Evolutionary conservation across 2,888 invertebrate genomes (phyloP).

Genomic region (Clanis bilineata): DNA sequence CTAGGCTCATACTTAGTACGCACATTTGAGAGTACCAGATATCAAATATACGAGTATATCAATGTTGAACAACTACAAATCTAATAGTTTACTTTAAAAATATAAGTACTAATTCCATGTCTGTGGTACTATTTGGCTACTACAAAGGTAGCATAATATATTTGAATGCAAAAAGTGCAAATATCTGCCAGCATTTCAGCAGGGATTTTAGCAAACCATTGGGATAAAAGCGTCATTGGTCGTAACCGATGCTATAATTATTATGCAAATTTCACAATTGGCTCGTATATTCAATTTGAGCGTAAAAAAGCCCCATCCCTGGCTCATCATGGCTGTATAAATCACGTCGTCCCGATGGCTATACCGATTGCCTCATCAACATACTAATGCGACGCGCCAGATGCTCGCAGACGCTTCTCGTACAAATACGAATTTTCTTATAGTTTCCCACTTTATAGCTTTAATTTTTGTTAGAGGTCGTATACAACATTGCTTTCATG

Average conservation of each 20-base stretch:
- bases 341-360: conserved; percentile 72
- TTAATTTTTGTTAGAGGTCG: background rate
- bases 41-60: too few relatives aligned
- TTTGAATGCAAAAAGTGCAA: background rate
- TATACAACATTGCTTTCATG: background rate
- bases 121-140: too few relatives aligned
- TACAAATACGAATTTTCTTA: conserved; percentile 18
- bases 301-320: conserved; percentile 42
- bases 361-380: conserved; percentile 80
- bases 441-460: background rate
- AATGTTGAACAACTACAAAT: too few relatives aligned
- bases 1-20: too few relatives aligned
- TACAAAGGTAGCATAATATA: too few relatives aligned
- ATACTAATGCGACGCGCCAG: conserved; percentile 77
- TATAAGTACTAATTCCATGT: too few relatives aligned
- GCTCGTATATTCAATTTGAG: background rate
- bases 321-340: conserved; percentile 70
- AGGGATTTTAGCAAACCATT: background rate
- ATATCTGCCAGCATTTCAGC: background rate
- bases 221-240: conserved; percentile 3
- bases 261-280: conserved; percentile 9
- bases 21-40: too few relatives aligned
- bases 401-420: conserved; percentile 41
- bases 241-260: conserved; percentile 7
- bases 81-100: too few relatives aligned